Base-by-base conservation (phyloP, 2,797 vertebrate species). In the Spizella passerina region DNA sequence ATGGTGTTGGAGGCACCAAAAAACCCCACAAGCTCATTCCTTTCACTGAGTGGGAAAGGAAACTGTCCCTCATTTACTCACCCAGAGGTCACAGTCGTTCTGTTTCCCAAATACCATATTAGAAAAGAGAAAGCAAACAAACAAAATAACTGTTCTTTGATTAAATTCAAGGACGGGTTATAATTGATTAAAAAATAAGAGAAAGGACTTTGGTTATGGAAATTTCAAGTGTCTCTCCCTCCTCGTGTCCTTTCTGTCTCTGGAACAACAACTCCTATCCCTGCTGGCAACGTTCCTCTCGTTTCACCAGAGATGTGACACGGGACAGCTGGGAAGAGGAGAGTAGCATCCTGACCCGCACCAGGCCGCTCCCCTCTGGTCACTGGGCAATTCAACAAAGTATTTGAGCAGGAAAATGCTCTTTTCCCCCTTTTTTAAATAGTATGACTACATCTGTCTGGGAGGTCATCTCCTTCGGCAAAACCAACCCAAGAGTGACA, bases 401-500 rank as follows among this genome's bases (percentile, higher is more conserved):
- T 36, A 65, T 83, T 24, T 16, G 47, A 81, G 76, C 47, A 56
- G 1, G 47, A 56, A 68, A 90, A 73, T 17, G 4, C 27, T 82
- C 44, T 36, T 38, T 26, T 1, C 1, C 9, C 44, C 19, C 11
- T 5, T 39, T 43, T n/a, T 7, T 19, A 44, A 49, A 22, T 13
- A 43, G 32, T 46, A 80, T 8, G 12, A 71, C 78, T 46, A 57
- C 72, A 56, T 47, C 90, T 72, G 15, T 36, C 66, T 50, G 38
- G 79, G 49, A 73, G 66, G 86, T 64, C 84, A 82, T 44, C 68
- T 77, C 68, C 53, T 93, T 87, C 61, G 43, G n/a, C 82, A 39
- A 84, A 93, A 69, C 88, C 93, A 91, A 87, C 60, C 88, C 87
- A 72, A 78, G 68, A 82, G 46, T 15, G 77, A 90, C 59, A 32